These are phyloP conservation scores for Serilophus lunatus DNA, from an alignment of 2,113 vertebrate species.

Conservation along the genomic window DNA sequence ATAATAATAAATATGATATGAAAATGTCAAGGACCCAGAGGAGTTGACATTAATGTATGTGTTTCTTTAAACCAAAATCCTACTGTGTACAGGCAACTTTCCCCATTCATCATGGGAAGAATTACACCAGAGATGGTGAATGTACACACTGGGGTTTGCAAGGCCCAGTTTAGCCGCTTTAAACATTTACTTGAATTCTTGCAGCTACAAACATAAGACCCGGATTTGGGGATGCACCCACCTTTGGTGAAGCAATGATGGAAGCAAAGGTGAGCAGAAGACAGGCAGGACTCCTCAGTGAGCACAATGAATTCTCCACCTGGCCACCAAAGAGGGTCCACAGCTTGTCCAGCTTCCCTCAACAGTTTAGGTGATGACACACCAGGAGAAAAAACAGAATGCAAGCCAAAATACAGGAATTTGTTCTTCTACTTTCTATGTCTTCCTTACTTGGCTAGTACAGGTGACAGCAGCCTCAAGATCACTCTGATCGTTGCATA, in stretches of 20 bases:
- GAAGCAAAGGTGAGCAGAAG: accelerated
- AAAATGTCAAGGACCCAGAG: constrained; percentile 25
- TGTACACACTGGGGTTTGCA: accelerated
- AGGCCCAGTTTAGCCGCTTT: background rate
- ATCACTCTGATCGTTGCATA: background rate
- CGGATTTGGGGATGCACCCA: background rate
- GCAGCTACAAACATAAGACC: background rate
- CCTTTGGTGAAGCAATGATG: background rate
- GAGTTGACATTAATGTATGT: background rate
- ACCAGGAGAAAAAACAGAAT: background rate
- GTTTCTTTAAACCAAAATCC: constrained; percentile 29
- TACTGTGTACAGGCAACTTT: background rate
- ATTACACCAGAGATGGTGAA: background rate
- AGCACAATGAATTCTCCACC: background rate
- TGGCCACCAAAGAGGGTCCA: background rate
- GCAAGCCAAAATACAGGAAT: background rate
- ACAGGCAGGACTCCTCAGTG: background rate
- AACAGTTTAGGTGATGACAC: background rate
- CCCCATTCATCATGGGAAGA: background rate
- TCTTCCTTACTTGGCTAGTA: background rate
- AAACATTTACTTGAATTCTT: background rate
- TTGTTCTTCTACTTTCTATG: background rate
- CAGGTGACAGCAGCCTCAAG: background rate
- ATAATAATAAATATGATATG: constrained; percentile 17
- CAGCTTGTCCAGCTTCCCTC: background rate